Conservation (phyloP, 2,888 invertebrate genomes). For the Philhelius pedissequus region DNA sequence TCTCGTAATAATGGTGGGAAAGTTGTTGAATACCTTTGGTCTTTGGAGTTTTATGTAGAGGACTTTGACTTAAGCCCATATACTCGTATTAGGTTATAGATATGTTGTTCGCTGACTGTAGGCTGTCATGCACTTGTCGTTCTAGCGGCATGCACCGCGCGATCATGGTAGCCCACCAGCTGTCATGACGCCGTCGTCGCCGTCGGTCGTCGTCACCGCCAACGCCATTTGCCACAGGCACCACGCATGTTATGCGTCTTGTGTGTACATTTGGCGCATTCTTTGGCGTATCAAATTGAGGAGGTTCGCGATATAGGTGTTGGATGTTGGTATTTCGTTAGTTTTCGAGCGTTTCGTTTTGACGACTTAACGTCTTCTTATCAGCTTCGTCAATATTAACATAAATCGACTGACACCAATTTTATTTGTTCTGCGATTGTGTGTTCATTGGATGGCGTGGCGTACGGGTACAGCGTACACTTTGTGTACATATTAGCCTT, state of each 20-base stretch:
- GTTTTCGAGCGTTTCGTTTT: slow-evolving; percentile 15
- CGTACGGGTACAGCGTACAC: background rate
- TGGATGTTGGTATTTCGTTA: slow-evolving; percentile 13
- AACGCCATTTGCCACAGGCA: slow-evolving; percentile 29
- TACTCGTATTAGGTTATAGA: too few species aligned
- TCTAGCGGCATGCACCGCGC: background rate
- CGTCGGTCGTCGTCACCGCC: background rate
- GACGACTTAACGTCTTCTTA: slow-evolving; percentile 49
- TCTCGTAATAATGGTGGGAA: slow-evolving; percentile 53
- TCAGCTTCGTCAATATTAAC: slow-evolving; percentile 65
- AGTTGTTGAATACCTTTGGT: slow-evolving; percentile 48
- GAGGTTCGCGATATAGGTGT: slow-evolving; percentile 67
- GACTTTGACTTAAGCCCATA: slow-evolving; percentile 14
- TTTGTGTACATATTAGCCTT: slow-evolving; percentile 5
- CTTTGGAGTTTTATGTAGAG: background rate
- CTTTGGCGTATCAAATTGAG: slow-evolving; percentile 49
- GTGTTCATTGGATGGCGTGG: background rate
- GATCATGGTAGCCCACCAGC: slow-evolving; percentile 33
- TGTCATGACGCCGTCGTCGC: slow-evolving; percentile 34
- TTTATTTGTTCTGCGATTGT: slow-evolving; percentile 58
- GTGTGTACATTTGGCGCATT: slow-evolving; percentile 66
- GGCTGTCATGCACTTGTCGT: slow-evolving; percentile 59
- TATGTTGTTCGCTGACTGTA: background rate
- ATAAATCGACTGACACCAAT: slow-evolving; percentile 68
- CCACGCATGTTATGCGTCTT: slow-evolving; percentile 1